Base-by-base conservation (phyloP, 2,888 invertebrate species). In the Slavum lentiscoides region DNA sequence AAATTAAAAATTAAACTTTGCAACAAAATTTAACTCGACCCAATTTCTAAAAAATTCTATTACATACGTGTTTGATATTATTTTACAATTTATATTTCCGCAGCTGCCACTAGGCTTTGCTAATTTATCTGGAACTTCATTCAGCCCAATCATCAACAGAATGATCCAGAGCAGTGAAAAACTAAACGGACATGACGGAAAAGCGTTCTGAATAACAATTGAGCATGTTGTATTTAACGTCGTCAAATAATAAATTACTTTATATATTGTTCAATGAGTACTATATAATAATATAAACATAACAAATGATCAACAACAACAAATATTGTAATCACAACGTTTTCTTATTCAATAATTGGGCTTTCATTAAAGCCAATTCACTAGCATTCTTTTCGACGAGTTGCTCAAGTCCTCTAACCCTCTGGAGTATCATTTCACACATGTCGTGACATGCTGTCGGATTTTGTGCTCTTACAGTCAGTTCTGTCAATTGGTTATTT, bases 351-450 rank as follows among this genome's bases (percentile, higher is more conserved):
- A 72, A 58, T 66, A 83, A 37, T 61, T 83, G 82, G 62, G 77
- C 53, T 82, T 83, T 83, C 81, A 83, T 83, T 75, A 83, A 74
- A 69, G 83, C 83, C 39, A 84, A 73, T 77, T 83, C 83, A 21
- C 74, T 83, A 9, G 83, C 83, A 66, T 83, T 84, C 67, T 83
- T 62, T 39, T 83, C 82, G 17, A 84, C 84, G 11, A 84, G 82
- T 68, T 83, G 77, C 69, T 84, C 84, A n/a, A 84, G 81, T 37
- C 83, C 83, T 62, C 82, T 82, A 66, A 84, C 83, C 39, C 83
- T 82, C 64, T 83, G 83, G 68, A 84, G 61, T 59, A 84, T 83
- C 19, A 83, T 81, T 72, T 83, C 84, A 80, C 83, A 84, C 83
- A 83, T 82, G 82, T 84, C 83, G 66, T 83, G 83, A 61, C 83